A percentile compares a stretch with the other conserved stretches of the same genome.
Conservation (phyloP, 2,888 invertebrate species). For the Teinopalpus imperialis region DNA sequence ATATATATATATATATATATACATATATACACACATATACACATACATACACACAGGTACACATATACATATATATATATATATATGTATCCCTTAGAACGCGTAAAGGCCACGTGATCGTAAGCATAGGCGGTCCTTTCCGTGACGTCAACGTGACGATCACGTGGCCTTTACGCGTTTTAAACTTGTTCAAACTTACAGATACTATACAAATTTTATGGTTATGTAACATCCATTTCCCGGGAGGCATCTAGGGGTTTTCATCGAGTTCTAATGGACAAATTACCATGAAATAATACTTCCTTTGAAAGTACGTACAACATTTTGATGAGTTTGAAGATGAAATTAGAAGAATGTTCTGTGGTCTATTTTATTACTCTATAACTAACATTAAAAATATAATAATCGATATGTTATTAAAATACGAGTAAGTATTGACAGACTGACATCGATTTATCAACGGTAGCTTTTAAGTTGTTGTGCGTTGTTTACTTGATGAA, state of each 20-base stretch:
- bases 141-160: conserved; percentile 9
- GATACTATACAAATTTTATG: conserved; percentile 1
- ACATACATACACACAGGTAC: no score
- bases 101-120: no score
- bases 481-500: conserved; percentile 6
- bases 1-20: no score
- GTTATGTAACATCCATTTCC: conserved; percentile 8
- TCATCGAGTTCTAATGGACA: conserved; percentile 1
- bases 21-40: no score
- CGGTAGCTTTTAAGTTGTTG: background rate
- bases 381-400: no score
- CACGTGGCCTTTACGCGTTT: conserved; percentile 16
- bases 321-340: conserved; percentile 9
- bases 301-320: background rate
- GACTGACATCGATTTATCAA: background rate
- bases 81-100: no score
- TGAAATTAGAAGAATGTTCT: no score
- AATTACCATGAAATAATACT: conserved; percentile 10
- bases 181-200: background rate
- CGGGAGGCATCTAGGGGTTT: background rate
- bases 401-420: no score
- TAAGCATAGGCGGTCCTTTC: no score
- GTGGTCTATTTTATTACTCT: no score
- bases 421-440: no score
- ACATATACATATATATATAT: no score